Evolutionary conservation across 2,113 vertebrate genomes (phyloP), one percentile per base, ranked within the genome.

Genomic region (Propithecus coquereli): DNA sequence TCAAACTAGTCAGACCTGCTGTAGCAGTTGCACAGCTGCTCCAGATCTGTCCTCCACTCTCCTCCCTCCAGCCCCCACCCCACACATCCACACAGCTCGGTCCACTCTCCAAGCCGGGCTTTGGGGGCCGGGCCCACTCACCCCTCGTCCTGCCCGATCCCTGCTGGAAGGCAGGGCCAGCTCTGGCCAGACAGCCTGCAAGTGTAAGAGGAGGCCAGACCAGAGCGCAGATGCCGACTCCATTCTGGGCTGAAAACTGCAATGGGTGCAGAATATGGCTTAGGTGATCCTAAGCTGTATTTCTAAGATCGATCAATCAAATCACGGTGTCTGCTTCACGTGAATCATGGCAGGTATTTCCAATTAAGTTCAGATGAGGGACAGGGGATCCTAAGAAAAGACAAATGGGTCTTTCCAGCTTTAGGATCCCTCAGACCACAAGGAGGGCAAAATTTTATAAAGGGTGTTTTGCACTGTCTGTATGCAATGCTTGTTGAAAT

Each of bases 1-100:
- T 97, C 95, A 98, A 99, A 99, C 99, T 98, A 98, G 99, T 99
- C 98, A 98, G 98, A 99, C 99, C 99, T 99, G 99, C 98, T 99
- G 59, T 98, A 98, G 98, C 98, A 98, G 98, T 98, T 97, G 96
- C 94, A 97, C 90, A 86, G 98, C 95, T 94, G 96, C 97, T 98
- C 97, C 94, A 94, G 98, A 97, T 97, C 97, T 96, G 98, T 94
- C 97, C 98, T 98, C 97, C 91, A 63, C 83, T 23, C 96, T 97
- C 97, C 97, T 97, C 98, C 77, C 97, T 97, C 80, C 96, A 81
- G 96, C 98, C 97, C 98, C 98, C 98, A 97, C 98, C 98, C 98
- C 97, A 95, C 94, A 95, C 95, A 98, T 98, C 98, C 95, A 87
- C 98, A 98, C 90, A 98, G 98, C 97, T 98, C 98, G 76, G 98